Conservation (phyloP, 2,888 invertebrate genomes). For the Epistrophe eligans region DNA sequence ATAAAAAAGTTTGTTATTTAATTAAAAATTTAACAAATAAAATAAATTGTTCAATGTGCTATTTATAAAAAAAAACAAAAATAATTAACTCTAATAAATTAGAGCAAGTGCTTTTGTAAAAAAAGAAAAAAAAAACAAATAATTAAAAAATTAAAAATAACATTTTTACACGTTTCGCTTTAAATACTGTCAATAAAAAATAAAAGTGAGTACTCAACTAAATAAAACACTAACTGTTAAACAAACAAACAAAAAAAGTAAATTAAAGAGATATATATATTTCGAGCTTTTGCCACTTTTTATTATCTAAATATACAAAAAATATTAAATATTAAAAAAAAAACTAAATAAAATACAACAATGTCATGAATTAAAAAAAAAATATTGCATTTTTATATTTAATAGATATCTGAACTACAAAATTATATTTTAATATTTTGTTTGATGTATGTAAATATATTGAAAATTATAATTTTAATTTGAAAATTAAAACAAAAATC, state of each 20-base stretch:
- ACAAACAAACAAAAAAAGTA: constrained; percentile 40
- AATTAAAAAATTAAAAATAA: constrained; percentile 32
- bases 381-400: constrained; percentile 64
- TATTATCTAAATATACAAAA: constrained; percentile 74
- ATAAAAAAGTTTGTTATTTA: constrained; percentile 27
- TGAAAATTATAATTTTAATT: constrained; percentile 38
- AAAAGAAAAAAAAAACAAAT: constrained; percentile 38
- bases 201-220: constrained; percentile 68
- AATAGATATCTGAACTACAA: constrained; percentile 37
- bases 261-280: constrained; percentile 70
- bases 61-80: constrained; percentile 5
- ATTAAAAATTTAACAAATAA: neutral
- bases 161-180: constrained; percentile 72
- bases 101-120: constrained; percentile 67
- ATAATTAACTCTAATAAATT: constrained; percentile 34
- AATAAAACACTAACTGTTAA: constrained; percentile 64
- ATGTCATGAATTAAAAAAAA: constrained; percentile 66
- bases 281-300: constrained; percentile 77
- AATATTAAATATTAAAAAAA: constrained; percentile 18
- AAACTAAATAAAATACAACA: constrained; percentile 43
- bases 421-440: constrained; percentile 47
- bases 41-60: constrained; percentile 61
- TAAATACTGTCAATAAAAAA: constrained; percentile 62
- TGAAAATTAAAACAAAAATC: constrained; percentile 47
- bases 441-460: constrained; percentile 48